Evolutionary conservation across 2,797 vertebrate species (phyloP).

Genomic region (Danionella dracula): DNA sequence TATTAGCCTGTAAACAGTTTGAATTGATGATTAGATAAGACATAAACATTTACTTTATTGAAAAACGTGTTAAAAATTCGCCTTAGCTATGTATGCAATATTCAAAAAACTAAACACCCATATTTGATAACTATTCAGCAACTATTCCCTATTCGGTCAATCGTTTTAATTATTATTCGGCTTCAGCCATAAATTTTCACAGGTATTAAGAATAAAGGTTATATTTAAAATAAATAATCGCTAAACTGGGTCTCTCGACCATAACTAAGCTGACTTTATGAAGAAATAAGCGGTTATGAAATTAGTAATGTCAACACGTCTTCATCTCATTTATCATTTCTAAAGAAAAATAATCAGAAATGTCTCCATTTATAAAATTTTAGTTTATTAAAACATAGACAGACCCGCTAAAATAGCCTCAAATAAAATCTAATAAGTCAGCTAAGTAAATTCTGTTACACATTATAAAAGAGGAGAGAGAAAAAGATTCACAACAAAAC

Average conservation of each 20-base stretch:
- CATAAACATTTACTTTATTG: too few relatives aligned
- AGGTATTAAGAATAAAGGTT: too few relatives aligned
- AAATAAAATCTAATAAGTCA: slow-evolving; percentile 4
- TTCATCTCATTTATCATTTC: neutral
- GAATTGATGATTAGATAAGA: too few relatives aligned
- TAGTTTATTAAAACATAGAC: slow-evolving; percentile 3
- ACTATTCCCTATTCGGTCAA: too few relatives aligned
- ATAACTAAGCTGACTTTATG: neutral
- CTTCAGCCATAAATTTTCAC: too few relatives aligned
- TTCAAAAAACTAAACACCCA: too few relatives aligned
- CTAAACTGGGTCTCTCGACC: neutral
- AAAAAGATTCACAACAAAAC: slow-evolving; percentile 27
- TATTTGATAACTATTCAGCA: too few relatives aligned
- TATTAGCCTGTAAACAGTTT: too few relatives aligned
- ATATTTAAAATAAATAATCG: too few relatives aligned
- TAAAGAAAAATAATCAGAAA: slow-evolving; percentile 5
- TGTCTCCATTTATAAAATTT: slow-evolving; percentile 4
- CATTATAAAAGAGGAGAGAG: slow-evolving; percentile 2
- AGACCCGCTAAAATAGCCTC: neutral
- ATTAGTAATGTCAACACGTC: neutral
- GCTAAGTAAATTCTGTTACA: neutral
- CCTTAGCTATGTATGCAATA: too few relatives aligned
- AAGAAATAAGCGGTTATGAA: neutral
- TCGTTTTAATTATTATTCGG: too few relatives aligned
- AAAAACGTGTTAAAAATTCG: too few relatives aligned